Evolutionary conservation across 2,888 invertebrate species (phyloP).

Genomic region (Atrina japonica): DNA sequence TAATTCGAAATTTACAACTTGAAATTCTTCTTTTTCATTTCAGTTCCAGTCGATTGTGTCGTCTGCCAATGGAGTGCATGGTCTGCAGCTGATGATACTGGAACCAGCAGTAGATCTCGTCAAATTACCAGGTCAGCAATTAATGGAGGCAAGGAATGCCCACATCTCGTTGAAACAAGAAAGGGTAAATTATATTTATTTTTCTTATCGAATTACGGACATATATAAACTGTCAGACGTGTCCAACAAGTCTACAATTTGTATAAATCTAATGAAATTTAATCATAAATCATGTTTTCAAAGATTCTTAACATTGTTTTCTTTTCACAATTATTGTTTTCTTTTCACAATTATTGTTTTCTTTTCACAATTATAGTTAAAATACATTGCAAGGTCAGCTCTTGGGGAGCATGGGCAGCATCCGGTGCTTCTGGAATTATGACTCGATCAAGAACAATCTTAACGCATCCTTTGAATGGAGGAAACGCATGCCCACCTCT

Average conservation of each 20-base stretch:
- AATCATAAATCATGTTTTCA: too few species aligned
- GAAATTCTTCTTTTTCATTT: background rate
- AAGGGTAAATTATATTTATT: background rate
- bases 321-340: too few species aligned
- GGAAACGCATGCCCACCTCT: conserved; percentile 19
- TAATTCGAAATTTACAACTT: too few species aligned
- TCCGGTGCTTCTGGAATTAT: conserved; percentile 21
- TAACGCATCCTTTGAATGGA: conserved; percentile 16
- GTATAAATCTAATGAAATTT: too few species aligned
- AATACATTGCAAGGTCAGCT: conserved; percentile 19
- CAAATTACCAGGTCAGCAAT: conserved; percentile 2
- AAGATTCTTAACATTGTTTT: too few species aligned
- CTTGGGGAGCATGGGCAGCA: conserved; percentile 11
- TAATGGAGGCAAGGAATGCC: conserved; percentile 29
- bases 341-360: too few species aligned
- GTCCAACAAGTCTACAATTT: too few species aligned
- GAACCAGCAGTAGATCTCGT: conserved; percentile 14
- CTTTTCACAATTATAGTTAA: background rate
- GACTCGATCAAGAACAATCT: conserved; percentile 8
- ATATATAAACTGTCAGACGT: too few species aligned
- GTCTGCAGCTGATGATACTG: conserved; percentile 11
- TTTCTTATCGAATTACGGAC: too few species aligned
- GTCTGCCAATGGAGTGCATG: conserved; percentile 10
- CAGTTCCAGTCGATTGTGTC: background rate
- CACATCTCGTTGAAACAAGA: background rate